Conservation (phyloP, 2,113 vertebrate species). For the Chelonoidis abingdonii region DNA sequence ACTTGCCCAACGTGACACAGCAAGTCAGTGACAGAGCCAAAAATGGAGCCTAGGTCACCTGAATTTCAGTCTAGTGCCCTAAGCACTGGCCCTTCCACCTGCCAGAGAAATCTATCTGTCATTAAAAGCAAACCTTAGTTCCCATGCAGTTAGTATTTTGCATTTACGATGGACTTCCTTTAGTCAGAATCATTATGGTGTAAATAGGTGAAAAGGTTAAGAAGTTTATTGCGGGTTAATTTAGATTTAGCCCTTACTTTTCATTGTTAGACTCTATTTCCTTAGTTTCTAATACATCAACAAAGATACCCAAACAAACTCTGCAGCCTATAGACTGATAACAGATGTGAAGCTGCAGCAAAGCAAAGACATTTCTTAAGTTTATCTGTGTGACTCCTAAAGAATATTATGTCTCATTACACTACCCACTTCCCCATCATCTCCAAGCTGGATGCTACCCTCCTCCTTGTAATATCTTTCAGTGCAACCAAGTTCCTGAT, state of each 20-base stretch:
- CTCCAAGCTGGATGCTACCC: slow-evolving; percentile 25
- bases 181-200: slow-evolving; percentile 48
- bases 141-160: not conserved
- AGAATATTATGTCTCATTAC: slow-evolving; percentile 29
- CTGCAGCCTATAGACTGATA: not conserved
- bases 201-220: slow-evolving; percentile 48
- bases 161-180: slow-evolving; percentile 46
- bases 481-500: slow-evolving; percentile 44
- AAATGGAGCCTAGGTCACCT: not conserved
- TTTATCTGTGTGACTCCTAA: slow-evolving; percentile 9
- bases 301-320: not conserved
- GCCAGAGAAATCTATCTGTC: slow-evolving; percentile 18
- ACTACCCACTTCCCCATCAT: slow-evolving; percentile 23
- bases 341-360: not conserved
- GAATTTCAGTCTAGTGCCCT: not conserved
- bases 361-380: slow-evolving; percentile 13
- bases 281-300: not conserved
- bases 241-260: not conserved
- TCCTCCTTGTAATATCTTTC: slow-evolving; percentile 10
- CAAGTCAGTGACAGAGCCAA: not conserved
- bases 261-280: not conserved
- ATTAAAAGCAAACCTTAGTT: slow-evolving; percentile 43
- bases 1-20: not conserved
- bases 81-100: not conserved
- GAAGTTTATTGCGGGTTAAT: not conserved